Base-by-base conservation (phyloP, 1,140 invertebrate genomes). In the Macrobrachium rosenbergii region DNA sequence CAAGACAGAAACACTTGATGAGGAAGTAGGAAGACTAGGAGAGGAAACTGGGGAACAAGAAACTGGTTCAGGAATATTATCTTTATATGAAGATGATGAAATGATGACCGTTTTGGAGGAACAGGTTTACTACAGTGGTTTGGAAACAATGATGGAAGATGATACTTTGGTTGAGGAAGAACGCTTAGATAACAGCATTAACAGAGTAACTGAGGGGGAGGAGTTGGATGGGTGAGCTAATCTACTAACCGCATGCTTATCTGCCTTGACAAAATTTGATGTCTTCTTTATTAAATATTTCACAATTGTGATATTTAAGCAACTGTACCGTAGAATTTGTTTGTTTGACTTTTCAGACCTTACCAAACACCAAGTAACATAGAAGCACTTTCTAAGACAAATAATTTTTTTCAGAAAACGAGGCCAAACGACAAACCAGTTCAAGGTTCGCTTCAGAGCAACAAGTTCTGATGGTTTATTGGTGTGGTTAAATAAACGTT, bases 391-490 rank as follows among this genome's bases (percentile, higher is more conserved):
- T 28, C 23, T 10, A 80, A n/a, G 2, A 21, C 59, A 11, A 6
- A 0, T 12, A 8, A 62, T 73, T 63, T 85, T 76, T 90, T 90
- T 88, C 91, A 93, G 93, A 45, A 88, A 88, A 64, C 93, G 94
- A 92, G 94, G 93, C 64, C 94, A 95, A 91, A 93, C 94, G 78
- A 94, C 93, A 82, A 95, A 96, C 91, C 93, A 94, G 90, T 95
- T 96, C 90, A 94, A 95, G 92, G 93, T 96, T 64, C 94, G 93
- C 90, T 94, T 96, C 91, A 93, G 94, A 82, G 96, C 95, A 28
- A 93, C 93, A 81, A 82, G 77, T n/a, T 92, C 92, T 16, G 94
- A 95, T 90, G 95, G 95, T 11, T 92, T 96, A 52, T 88, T 96
- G 21, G 92, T 96, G 81, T 96, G 95, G 94, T 93, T 94, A 79